Evolutionary conservation across 92 coral and sea anemone species (phyloP).

Genomic region (Actinernus sp.): DNA sequence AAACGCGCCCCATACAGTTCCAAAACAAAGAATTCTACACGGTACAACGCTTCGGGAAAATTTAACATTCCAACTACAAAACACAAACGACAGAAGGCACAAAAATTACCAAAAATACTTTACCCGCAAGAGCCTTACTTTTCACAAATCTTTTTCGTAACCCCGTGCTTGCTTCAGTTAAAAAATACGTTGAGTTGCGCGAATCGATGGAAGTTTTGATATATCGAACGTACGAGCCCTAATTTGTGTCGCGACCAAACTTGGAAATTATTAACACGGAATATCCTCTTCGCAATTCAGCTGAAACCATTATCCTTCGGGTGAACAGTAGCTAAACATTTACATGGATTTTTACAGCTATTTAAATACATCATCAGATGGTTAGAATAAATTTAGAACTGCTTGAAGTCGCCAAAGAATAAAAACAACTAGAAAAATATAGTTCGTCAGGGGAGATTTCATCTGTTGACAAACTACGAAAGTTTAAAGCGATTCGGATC

Average conservation of each 20-base stretch:
- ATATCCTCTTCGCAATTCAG: conserved; percentile 16
- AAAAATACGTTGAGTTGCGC: background rate
- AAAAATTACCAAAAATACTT: conserved; percentile 20
- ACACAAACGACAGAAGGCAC: conserved; percentile 4
- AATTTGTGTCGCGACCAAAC: background rate
- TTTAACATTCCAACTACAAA: conserved; percentile 22
- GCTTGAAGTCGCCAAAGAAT: conserved; percentile 92
- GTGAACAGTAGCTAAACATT: conserved; percentile 88
- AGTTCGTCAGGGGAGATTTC: conserved; percentile 33
- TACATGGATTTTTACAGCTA: conserved; percentile 98
- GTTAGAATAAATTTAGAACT: conserved; percentile 94
- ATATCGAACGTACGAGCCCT: background rate
- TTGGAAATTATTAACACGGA: conserved; percentile 6
- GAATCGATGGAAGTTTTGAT: background rate
- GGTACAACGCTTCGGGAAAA: conserved; percentile 6
- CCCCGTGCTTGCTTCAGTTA: background rate
- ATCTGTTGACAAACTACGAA: background rate
- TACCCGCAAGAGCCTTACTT: conserved; percentile 14
- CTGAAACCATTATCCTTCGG: conserved; percentile 74
- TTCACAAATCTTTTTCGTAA: conserved; percentile 26
- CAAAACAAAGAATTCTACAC: conserved; percentile 19
- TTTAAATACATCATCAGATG: conserved; percentile 94
- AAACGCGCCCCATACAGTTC: conserved; percentile 11
- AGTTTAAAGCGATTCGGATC: background rate
- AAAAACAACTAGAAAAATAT: conserved; percentile 77